These are phyloP conservation scores for Octodon degus DNA, from an alignment of 2,113 vertebrate genomes.

Conservation along the genomic window DNA sequence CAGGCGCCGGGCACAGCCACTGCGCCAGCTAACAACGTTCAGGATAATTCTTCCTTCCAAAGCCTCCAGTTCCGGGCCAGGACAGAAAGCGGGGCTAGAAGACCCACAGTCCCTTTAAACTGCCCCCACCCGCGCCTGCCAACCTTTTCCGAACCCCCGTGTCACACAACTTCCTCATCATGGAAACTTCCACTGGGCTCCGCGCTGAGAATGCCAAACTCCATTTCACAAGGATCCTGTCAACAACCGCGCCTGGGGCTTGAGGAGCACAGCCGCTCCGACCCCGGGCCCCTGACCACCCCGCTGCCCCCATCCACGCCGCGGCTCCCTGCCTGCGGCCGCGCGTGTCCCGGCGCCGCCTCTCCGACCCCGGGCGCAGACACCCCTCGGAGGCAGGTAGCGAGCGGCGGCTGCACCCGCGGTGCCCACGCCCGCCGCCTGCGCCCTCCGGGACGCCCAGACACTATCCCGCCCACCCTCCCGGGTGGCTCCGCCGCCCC, in stretches of 20 bases:
- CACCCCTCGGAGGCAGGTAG: conserved; percentile 39
- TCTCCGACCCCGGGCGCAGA: neutral
- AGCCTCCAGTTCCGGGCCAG: conserved; percentile 47
- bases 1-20: conserved; percentile 17
- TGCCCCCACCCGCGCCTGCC: conserved; percentile 35
- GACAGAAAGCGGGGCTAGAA: neutral
- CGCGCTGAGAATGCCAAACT: conserved; percentile 80
- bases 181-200: conserved; percentile 85
- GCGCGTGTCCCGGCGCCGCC: conserved; percentile 1
- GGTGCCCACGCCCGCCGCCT: neutral
- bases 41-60: conserved; percentile 58
- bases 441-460: conserved; percentile 4
- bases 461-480: conserved; percentile 27
- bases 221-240: conserved; percentile 77
- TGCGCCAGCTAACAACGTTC: conserved; percentile 15
- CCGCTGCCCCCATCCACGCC: neutral
- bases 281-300: neutral
- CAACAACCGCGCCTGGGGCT: conserved; percentile 66
- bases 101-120: conserved; percentile 69
- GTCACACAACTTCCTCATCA: conserved; percentile 85
- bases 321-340: neutral
- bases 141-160: conserved; percentile 76
- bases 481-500: neutral
- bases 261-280: conserved; percentile 29
- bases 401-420: neutral